A percentile compares a stretch with the other conserved stretches of the same genome.
These are phyloP conservation scores for Micrastur ruficollis DNA, from an alignment of 2,797 vertebrate species.

Conservation along the genomic window DNA sequence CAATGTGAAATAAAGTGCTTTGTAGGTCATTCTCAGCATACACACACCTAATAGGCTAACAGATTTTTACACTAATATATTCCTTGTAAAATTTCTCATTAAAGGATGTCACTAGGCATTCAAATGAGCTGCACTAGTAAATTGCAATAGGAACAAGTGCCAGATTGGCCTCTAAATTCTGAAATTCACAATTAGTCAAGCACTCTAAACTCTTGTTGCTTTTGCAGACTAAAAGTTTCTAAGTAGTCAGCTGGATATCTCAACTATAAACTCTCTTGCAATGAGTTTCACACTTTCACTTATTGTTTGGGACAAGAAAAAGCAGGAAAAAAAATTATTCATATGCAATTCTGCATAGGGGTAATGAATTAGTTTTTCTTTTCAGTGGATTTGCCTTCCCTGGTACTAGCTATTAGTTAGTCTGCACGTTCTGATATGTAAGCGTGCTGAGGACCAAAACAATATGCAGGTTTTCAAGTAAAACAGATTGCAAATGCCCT, in stretches of 20 bases:
- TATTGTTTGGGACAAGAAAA: neutral
- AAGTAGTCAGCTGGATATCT: neutral
- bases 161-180: neutral
- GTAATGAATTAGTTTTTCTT: neutral
- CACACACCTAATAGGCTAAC: neutral
- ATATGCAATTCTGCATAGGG: neutral
- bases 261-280: neutral
- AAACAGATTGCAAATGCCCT: slow-evolving; percentile 14
- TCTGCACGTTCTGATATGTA: neutral
- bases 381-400: neutral
- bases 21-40: neutral
- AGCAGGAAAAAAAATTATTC: neutral
- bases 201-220: neutral
- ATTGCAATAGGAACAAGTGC: neutral
- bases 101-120: neutral
- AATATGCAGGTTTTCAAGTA: neutral
- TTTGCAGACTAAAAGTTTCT: neutral
- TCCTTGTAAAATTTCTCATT: neutral
- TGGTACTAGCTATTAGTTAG: neutral
- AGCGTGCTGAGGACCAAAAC: slow-evolving; percentile 1
- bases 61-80: neutral
- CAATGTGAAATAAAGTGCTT: slow-evolving; percentile 3
- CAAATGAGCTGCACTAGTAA: neutral
- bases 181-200: neutral
- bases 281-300: neutral